Conservation (phyloP, 2,113 vertebrate species). For the Tetrax tetrax region DNA sequence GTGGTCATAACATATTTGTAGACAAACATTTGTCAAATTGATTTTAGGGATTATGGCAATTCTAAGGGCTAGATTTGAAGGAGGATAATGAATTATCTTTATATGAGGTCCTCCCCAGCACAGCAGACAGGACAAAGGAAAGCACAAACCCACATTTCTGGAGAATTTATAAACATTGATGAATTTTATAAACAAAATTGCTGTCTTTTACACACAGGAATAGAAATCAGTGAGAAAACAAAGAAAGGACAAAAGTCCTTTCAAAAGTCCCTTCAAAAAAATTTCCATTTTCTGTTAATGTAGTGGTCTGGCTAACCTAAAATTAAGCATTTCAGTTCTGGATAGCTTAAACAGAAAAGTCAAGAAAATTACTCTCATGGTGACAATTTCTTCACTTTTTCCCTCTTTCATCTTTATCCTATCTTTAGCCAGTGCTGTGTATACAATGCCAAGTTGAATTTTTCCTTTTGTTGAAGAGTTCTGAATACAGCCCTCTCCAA, state of each 20-base stretch:
- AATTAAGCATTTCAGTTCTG: background rate
- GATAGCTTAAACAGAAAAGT: background rate
- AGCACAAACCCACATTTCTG: background rate
- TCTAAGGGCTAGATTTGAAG: background rate
- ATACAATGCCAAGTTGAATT: background rate
- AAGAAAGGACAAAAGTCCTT: background rate
- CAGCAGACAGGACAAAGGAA: background rate
- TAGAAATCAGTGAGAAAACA: background rate
- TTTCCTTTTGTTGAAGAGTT: background rate
- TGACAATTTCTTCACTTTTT: background rate
- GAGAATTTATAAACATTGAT: background rate
- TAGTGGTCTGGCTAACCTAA: background rate
- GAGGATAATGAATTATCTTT: background rate
- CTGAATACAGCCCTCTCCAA: background rate
- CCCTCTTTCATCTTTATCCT: background rate
- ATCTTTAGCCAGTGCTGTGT: background rate
- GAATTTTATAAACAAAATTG: background rate
- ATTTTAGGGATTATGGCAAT: background rate
- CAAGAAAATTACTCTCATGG: background rate
- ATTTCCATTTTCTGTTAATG: background rate
- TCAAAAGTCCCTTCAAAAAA: background rate
- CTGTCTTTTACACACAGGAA: background rate
- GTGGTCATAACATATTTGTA: background rate
- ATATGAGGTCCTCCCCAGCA: background rate
- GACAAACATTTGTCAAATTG: background rate